Base-by-base conservation (phyloP, 2,888 invertebrate species). In the Rhimphoctona megacephalus region DNA sequence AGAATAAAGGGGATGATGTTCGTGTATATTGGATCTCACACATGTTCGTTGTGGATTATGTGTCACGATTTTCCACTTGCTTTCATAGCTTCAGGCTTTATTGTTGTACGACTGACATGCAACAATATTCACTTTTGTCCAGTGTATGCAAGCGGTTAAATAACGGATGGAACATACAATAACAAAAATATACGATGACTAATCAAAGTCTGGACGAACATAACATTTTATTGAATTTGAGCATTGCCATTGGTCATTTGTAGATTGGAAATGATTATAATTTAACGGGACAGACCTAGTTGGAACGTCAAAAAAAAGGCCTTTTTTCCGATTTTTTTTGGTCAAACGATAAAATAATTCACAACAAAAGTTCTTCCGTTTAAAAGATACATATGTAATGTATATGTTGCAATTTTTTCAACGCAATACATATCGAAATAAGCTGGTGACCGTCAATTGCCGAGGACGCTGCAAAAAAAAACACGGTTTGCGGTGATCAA, bases 1-100 rank as follows among this genome's bases (percentile, higher is more conserved):
- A 89, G 83, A 86, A 81, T 86, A 74, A 80, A 72, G 89, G 86
- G 81, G 73, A 69, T 78, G 77, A 49, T 61, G 19, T 61, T 64
- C 67, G 77, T 79, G 78, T 73, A 87, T 81, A 64, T 64, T 39
- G 61, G 84, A 84, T 79, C 67, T 73, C 72, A 70, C 73, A 78
- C 84, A 69, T 74, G 74, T 30, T 78, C 69, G 76, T 72, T 64
- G 39, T 64, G 83, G 80, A 86, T 81, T 87, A 49, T 43, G 36
- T 52, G 70, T 74, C 70, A 70, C 80, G 61, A 74, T 70, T 25
- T 80, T 67, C 69, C 77, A 70, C 80, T 80, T 72, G 46, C 67
- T 54, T 46, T 36, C 33, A 46, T 52, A 30, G 17, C 19, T 36
- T 33, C 52, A 36, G n/a, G n/a, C 73, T 54, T 36, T 36, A 36